Evolutionary conservation across 92 coral and sea anemone genomes (phyloP).

Genomic region (Pocillopora grandis): DNA sequence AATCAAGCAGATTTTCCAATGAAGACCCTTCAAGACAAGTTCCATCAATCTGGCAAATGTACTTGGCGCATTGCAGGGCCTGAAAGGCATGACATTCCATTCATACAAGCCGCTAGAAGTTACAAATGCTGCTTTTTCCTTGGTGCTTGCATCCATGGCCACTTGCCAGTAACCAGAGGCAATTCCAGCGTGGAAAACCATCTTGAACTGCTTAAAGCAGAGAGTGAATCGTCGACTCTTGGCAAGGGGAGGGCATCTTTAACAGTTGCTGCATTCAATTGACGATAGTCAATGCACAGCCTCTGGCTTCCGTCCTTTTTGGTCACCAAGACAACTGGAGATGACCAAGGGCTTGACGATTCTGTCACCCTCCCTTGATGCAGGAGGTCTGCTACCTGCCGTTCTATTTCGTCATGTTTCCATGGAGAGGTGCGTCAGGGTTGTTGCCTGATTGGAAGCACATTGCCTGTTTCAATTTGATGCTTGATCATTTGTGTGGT

Average conservation of each 20-base stretch:
- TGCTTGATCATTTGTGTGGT: conserved; percentile 10
- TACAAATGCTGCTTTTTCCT: conserved; percentile 23
- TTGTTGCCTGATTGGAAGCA: conserved; percentile 25
- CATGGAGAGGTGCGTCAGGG: conserved; percentile 44
- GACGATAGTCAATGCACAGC: conserved; percentile 34
- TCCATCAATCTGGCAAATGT: conserved; percentile 45
- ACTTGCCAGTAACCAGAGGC: conserved; percentile 37
- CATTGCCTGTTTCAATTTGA: conserved; percentile 1
- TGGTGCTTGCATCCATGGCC: conserved; percentile 14
- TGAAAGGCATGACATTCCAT: conserved; percentile 39
- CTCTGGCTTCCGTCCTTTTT: conserved; percentile 50
- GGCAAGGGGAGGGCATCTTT: conserved; percentile 48
- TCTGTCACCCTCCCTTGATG: conserved; percentile 35
- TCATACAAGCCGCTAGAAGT: conserved; percentile 26
- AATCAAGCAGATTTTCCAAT: conserved; percentile 34
- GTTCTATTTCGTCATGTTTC: conserved; percentile 42
- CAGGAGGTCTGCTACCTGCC: conserved; percentile 25
- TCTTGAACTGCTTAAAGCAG: conserved; percentile 25
- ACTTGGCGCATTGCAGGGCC: conserved; percentile 24
- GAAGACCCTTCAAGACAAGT: conserved; percentile 30
- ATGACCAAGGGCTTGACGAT: conserved; percentile 48
- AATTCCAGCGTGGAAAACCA: conserved; percentile 34
- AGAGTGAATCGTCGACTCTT: conserved; percentile 32
- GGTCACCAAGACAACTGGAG: conserved; percentile 38
- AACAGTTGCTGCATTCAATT: conserved; percentile 40